Percentiles rank a stretch among this genome's conserved stretches.
Conservation (phyloP, 2,113 vertebrate species). For the Terrapene triunguis region DNA sequence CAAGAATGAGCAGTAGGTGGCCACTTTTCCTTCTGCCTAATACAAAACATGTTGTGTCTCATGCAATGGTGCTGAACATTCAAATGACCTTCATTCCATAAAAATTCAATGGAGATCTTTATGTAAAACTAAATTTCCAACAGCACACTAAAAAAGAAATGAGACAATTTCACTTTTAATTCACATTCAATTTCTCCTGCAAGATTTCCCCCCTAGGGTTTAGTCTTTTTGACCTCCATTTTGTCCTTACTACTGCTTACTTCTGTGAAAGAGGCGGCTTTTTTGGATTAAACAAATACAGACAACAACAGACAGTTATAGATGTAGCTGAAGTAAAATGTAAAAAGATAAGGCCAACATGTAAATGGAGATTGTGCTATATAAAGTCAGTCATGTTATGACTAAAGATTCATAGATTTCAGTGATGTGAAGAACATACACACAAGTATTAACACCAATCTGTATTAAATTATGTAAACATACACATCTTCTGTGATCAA, state of each 20-base stretch:
- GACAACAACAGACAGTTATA: slow-evolving; percentile 39
- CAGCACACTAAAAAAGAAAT: neutral
- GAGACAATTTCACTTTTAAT: neutral
- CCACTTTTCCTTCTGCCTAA: neutral
- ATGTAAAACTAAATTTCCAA: neutral
- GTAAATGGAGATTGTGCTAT: slow-evolving; percentile 82
- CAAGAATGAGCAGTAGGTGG: neutral
- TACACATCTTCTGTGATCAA: slow-evolving; percentile 98
- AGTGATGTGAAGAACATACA: slow-evolving; percentile 88
- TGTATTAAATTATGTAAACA: slow-evolving; percentile 99
- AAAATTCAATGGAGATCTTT: neutral
- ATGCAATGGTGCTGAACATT: slow-evolving; percentile 7
- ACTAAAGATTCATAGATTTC: slow-evolving; percentile 81
- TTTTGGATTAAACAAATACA: slow-evolving; percentile 69
- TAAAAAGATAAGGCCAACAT: slow-evolving; percentile 82
- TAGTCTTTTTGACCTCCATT: slow-evolving; percentile 15
- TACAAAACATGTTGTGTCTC: neutral
- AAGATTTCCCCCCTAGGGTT: neutral
- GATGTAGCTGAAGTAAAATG: slow-evolving; percentile 66
- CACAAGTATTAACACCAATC: slow-evolving; percentile 95
- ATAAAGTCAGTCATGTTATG: slow-evolving; percentile 83
- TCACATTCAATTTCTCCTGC: slow-evolving; percentile 4
- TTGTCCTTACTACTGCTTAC: slow-evolving; percentile 58
- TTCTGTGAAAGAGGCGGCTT: slow-evolving; percentile 47
- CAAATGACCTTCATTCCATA: slow-evolving; percentile 7